These are phyloP conservation scores for Eupithecia inturbata DNA, from an alignment of 2,888 invertebrate species.

Conservation along the genomic window DNA sequence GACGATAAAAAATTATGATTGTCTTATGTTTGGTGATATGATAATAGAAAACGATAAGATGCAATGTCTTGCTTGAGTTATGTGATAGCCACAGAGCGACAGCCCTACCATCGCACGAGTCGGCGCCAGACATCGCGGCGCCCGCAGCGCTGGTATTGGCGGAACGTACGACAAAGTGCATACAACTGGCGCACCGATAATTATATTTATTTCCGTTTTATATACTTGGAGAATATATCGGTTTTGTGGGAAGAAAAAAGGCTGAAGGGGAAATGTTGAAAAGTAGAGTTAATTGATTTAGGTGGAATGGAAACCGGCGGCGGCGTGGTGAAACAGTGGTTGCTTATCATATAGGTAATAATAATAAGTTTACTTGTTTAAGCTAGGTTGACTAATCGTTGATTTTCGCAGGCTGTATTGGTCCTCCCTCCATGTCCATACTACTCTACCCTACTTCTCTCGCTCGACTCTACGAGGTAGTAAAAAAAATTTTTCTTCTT, in stretches of 20 bases:
- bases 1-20: not conserved
- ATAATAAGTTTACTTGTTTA: too few relatives aligned
- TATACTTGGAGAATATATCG: not conserved
- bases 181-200: slow-evolving; percentile 29
- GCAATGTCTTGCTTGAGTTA: not conserved
- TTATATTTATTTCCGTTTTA: slow-evolving; percentile 28
- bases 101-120: slow-evolving; percentile 29
- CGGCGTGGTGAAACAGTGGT: not conserved
- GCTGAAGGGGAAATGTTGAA: not conserved
- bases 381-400: not conserved
- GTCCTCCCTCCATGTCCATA: not conserved
- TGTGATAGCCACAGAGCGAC: not conserved
- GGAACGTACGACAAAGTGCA: slow-evolving; percentile 38
- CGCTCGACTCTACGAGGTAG: too few relatives aligned
- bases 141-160: slow-evolving; percentile 34
- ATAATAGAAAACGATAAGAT: not conserved
- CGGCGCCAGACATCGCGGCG: slow-evolving; percentile 44
- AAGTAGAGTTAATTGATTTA: not conserved
- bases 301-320: not conserved
- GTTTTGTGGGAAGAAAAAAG: not conserved
- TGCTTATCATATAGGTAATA: not conserved
- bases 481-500: too few relatives aligned
- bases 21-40: not conserved
- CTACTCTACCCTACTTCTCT: too few relatives aligned
- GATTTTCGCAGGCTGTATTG: not conserved